phyloP scores from a whole-genome alignment of 2,113 vertebrate genomes.

The Leptodactylus fuscus region DNA sequence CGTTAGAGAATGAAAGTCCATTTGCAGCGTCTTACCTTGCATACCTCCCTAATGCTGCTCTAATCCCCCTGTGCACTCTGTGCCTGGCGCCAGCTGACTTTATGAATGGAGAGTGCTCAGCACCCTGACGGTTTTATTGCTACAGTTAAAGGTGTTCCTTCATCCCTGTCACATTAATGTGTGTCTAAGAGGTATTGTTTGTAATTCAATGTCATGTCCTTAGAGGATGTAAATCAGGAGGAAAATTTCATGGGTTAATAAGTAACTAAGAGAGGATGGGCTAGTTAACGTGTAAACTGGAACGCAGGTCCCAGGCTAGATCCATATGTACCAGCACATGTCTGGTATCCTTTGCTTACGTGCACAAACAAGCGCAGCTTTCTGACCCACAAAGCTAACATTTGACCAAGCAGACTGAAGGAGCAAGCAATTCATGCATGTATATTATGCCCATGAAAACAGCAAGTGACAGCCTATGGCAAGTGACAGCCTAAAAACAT shows the following conservation, averaged over 20 bases:
- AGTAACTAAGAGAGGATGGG: conserved; percentile 43
- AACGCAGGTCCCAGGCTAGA: conserved; percentile 2
- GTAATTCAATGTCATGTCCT: conserved; percentile 57
- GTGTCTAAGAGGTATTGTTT: conserved; percentile 34
- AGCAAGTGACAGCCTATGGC: not conserved
- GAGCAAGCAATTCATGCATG: not conserved
- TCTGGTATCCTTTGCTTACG: not conserved
- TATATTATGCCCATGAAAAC: not conserved
- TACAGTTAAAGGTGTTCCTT: not conserved
- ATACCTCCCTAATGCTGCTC: not conserved
- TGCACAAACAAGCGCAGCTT: not conserved
- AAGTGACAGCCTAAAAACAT: no score
- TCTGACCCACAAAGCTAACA: not conserved
- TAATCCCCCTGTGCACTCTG: not conserved
- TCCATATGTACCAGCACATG: conserved; percentile 10
- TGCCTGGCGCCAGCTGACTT: conserved; percentile 6
- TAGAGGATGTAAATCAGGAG: conserved; percentile 40
- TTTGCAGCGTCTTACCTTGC: conserved; percentile 9
- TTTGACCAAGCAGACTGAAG: not conserved
- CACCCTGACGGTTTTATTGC: not conserved
- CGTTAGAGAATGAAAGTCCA: not conserved
- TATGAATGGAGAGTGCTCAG: conserved; percentile 1
- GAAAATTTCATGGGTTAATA: conserved; percentile 51
- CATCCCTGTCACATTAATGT: conserved; percentile 15
- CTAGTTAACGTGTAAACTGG: conserved; percentile 48